These are phyloP conservation scores for Ivindomyrus marchei DNA, from an alignment of 2,113 vertebrate genomes.

Conservation along the genomic window DNA sequence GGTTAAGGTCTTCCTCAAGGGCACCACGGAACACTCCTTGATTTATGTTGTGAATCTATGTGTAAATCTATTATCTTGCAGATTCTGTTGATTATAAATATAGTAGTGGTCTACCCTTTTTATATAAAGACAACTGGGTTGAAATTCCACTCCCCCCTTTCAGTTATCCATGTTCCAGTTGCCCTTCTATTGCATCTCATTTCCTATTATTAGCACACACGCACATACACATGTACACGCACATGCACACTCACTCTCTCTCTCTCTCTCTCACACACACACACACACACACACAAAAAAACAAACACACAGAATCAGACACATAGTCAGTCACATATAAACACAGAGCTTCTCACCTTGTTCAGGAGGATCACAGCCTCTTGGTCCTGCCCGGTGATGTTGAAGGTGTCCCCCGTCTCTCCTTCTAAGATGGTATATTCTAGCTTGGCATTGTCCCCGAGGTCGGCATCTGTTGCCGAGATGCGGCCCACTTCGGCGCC, in stretches of 20 bases:
- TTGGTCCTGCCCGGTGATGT: constrained; percentile 61
- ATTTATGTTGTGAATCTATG: background rate
- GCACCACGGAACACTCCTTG: background rate
- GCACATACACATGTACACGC: background rate
- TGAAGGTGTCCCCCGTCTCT: constrained; percentile 69
- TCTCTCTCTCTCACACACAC: too few relatives aligned
- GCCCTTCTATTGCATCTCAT: background rate
- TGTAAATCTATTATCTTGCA: background rate
- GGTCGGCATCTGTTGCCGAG: constrained; percentile 72
- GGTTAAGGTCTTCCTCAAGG: constrained; percentile 11
- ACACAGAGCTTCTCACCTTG: constrained; percentile 55
- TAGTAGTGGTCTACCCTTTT: background rate
- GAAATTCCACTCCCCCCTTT: background rate
- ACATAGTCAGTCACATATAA: background rate
- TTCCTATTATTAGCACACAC: background rate
- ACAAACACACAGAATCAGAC: background rate
- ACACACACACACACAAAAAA: too few relatives aligned
- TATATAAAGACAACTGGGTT: background rate
- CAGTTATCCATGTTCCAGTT: background rate
- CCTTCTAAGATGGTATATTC: constrained; percentile 71
- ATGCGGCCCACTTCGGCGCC: constrained; percentile 77
- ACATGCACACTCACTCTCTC: background rate
- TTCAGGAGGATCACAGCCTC: constrained; percentile 74
- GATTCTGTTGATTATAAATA: constrained; percentile 3
- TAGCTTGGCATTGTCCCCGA: constrained; percentile 75